Conservation (phyloP, 2,888 invertebrate species). For the Drosophila tanythrix region DNA sequence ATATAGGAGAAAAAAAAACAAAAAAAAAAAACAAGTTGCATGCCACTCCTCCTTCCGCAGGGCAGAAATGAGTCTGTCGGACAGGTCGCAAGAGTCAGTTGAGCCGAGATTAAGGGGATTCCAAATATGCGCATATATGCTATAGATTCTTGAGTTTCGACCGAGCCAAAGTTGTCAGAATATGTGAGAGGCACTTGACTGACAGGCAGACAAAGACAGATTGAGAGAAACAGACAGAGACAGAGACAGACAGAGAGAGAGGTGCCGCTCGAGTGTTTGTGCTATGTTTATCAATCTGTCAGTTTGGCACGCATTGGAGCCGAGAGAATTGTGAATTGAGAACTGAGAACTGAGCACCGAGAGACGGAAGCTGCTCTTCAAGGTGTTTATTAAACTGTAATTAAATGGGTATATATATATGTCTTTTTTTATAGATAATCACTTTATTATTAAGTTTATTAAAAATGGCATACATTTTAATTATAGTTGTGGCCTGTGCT, state of each 20-base stretch:
- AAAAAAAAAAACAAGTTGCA: slow-evolving; percentile 31
- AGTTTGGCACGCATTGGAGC: slow-evolving; percentile 26
- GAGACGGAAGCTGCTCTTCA: slow-evolving; percentile 20
- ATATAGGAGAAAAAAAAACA: background rate
- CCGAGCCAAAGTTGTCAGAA: slow-evolving; percentile 68
- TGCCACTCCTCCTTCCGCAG: slow-evolving; percentile 52
- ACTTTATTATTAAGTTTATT: too few species aligned
- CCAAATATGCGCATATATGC: slow-evolving; percentile 15
- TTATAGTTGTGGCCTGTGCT: background rate
- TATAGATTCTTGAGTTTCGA: slow-evolving; percentile 72
- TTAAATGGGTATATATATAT: background rate
- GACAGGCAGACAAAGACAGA: slow-evolving; percentile 43
- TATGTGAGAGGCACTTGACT: slow-evolving; percentile 55
- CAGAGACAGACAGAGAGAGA: background rate
- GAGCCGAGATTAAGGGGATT: background rate
- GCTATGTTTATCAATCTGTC: slow-evolving; percentile 50
- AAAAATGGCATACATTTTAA: too few species aligned
- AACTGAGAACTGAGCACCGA: background rate
- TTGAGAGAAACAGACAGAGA: background rate
- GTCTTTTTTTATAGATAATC: background rate
- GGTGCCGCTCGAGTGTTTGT: slow-evolving; percentile 24
- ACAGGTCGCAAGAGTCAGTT: slow-evolving; percentile 49
- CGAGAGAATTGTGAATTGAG: background rate
- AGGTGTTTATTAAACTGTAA: slow-evolving; percentile 8
- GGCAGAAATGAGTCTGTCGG: slow-evolving; percentile 17